phyloP scores from a whole-genome alignment of 2,113 vertebrate genomes.

The Coturnix japonica region DNA sequence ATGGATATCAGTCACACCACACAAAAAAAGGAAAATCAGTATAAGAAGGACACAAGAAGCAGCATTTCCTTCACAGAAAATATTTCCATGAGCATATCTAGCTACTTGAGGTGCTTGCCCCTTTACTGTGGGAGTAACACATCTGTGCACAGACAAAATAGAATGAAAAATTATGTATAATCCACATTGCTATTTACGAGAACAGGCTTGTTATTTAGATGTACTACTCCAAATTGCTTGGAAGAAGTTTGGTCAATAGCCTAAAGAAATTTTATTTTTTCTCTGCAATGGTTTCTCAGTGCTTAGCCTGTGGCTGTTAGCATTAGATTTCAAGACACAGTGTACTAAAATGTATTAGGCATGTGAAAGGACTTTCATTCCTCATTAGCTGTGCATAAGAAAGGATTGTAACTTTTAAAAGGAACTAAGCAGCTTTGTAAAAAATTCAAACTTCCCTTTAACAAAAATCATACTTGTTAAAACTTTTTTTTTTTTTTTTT shows the following conservation, averaged over 20 bases:
- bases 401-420: slow-evolving; percentile 65
- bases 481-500: slow-evolving; percentile 49
- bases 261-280: background rate
- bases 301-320: slow-evolving; percentile 29
- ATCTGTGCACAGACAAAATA: background rate
- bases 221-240: background rate
- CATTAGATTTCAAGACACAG: slow-evolving; percentile 52
- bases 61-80: background rate
- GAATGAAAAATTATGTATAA: background rate
- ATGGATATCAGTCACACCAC: background rate
- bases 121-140: background rate
- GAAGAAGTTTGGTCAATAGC: background rate
- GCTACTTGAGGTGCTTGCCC: background rate
- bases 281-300: background rate
- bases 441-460: slow-evolving; percentile 37
- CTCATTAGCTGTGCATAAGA: slow-evolving; percentile 65
- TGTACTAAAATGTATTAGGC: slow-evolving; percentile 54
- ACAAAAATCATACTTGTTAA: slow-evolving; percentile 68
- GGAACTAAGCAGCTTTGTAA: slow-evolving; percentile 61
- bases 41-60: background rate
- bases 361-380: slow-evolving; percentile 72
- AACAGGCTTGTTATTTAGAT: background rate
- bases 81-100: background rate
- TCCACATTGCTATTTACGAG: background rate
- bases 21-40: background rate